These are phyloP conservation scores for Ophiothrix spiculata DNA, from an alignment of 35 echinoderm and acorn worm species.

Conservation along the genomic window DNA sequence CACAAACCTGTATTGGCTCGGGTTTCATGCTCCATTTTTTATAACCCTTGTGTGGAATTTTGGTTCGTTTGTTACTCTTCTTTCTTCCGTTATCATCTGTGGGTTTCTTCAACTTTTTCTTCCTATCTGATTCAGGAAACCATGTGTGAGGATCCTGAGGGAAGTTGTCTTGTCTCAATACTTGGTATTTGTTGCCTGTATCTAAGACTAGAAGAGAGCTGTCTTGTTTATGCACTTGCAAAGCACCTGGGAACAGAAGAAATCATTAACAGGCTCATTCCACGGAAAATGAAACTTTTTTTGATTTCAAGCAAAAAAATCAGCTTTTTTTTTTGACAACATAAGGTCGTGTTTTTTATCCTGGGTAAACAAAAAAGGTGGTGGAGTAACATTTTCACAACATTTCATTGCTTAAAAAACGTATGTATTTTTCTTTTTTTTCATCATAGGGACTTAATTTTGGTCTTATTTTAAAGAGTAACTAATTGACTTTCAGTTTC, in stretches of 20 bases:
- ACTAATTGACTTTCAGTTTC: no score
- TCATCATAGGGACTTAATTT: no score
- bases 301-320: no score
- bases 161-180: slow-evolving; percentile 45
- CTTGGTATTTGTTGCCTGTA: slow-evolving; percentile 74
- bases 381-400: no score
- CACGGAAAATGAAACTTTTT: no score
- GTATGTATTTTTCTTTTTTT: no score
- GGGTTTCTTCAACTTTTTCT: slow-evolving; percentile 22
- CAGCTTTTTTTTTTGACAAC: no score
- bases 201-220: slow-evolving; percentile 49
- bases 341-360: no score
- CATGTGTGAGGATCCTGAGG: slow-evolving; percentile 60
- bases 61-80: not conserved
- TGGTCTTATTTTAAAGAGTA: no score
- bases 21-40: slow-evolving; percentile 77
- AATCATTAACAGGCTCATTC: no score
- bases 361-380: no score
- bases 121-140: slow-evolving; percentile 21
- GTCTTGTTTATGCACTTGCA: slow-evolving; percentile 32
- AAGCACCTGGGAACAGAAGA: slow-evolving; percentile 40
- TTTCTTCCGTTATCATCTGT: slow-evolving; percentile 25
- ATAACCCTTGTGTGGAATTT: slow-evolving; percentile 52
- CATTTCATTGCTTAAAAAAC: no score
- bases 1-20: slow-evolving; percentile 57